phyloP scores from a whole-genome alignment of 37 sponge, comb jelly and placozoan species.

The Hormiphora californensis region DNA sequence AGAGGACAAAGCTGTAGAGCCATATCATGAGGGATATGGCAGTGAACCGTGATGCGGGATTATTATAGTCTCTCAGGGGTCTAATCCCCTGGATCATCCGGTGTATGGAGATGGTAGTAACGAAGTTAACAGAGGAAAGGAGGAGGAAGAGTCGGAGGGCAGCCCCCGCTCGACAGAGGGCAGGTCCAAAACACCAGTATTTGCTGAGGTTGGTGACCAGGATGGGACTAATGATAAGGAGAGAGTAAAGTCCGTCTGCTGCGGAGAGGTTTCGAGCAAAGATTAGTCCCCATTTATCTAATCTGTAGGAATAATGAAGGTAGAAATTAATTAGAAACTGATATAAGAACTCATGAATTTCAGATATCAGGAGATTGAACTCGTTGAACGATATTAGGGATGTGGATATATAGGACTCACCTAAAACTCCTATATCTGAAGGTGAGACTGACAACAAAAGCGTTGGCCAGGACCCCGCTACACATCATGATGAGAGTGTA shows the following conservation, averaged over 20 bases:
- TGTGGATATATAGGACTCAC: no score
- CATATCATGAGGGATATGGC: background rate
- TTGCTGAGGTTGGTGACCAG: background rate
- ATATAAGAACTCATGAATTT: no score
- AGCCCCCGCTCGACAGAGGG: background rate
- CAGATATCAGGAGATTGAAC: no score
- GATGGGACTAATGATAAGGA: background rate
- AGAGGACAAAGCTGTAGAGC: background rate
- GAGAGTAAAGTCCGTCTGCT: background rate
- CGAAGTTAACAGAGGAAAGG: background rate
- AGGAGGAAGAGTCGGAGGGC: background rate
- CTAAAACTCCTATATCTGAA: background rate
- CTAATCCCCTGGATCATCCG: background rate
- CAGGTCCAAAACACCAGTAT: background rate
- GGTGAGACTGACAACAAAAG: background rate
- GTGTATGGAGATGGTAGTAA: conserved; percentile 5
- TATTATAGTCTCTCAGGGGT: conserved; percentile 11
- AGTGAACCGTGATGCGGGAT: background rate
- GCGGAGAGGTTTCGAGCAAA: conserved; percentile 7
- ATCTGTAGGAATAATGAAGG: conserved; percentile 8
- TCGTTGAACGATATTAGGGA: no score
- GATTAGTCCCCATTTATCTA: conserved; percentile 13
- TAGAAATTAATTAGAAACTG: no score
- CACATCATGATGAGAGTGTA: conserved; percentile 11
- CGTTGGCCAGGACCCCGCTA: background rate